Conservation (phyloP, 2,113 vertebrate genomes). For the Dromaius novaehollandiae region DNA sequence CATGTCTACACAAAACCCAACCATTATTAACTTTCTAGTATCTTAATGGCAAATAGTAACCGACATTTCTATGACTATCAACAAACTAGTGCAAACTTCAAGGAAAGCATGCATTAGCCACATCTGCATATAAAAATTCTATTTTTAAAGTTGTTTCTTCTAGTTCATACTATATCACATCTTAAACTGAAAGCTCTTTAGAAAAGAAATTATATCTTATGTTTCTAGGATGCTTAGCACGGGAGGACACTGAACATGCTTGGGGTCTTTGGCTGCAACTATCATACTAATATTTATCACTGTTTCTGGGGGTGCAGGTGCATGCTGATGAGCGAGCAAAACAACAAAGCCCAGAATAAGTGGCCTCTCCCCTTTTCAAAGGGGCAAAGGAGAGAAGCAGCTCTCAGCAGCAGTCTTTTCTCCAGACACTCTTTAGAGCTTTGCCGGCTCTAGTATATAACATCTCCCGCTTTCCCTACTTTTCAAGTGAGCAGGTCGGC, state of each 20-base stretch:
- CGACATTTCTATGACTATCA: fast-evolving
- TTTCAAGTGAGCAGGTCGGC: neutral
- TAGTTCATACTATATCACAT: neutral
- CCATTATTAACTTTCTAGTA: neutral
- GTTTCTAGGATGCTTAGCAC: neutral
- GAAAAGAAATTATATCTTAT: neutral
- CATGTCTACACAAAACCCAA: neutral
- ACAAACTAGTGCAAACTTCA: neutral
- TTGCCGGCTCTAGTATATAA: neutral
- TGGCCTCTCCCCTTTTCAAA: neutral
- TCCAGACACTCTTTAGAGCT: neutral
- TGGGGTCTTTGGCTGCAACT: neutral
- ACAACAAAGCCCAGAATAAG: neutral
- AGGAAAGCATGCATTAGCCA: neutral
- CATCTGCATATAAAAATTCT: neutral
- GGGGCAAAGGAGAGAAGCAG: neutral
- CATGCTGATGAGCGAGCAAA: neutral
- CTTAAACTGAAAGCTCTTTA: neutral
- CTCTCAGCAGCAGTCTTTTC: neutral
- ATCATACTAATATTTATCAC: neutral
- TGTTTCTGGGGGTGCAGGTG: neutral
- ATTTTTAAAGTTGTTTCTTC: neutral
- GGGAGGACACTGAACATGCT: fast-evolving
- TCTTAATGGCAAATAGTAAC: neutral
- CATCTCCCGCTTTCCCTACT: neutral